Evolutionary conservation across 2,888 invertebrate species (phyloP), one percentile per base, ranked within the genome.

Genomic region (Protonemura montana): DNA sequence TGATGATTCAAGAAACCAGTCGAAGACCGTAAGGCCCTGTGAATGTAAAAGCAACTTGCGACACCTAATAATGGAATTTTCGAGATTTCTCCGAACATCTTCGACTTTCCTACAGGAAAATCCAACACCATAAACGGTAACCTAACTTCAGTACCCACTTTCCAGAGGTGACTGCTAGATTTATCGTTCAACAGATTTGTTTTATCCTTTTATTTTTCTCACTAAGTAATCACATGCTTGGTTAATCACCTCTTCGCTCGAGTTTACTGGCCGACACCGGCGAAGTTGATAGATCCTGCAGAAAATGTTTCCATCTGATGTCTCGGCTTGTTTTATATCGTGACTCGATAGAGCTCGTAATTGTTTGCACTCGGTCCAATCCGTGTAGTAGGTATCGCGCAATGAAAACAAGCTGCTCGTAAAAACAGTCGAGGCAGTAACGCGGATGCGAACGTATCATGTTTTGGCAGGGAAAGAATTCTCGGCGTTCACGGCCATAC

Each of bases 401-500:
- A 59, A 59, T 21, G 59, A 59, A 59, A 59, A 59, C 59, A 59
- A 10, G 21, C 59, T 21, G 59, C 5, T 59, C 59, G 59, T 59
- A 35, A 35, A 35, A 35, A 35, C 35, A 35, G 35, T 35, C 35
- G 35, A 35, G 1, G 59, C 59, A 21, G 59, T 21, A 59, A 10
- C 59, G 59, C 13, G 59, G 16, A 59, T 59, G 59, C 59, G 59
- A 59, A 7, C 59, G 21, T 13, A 59, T 59, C 59, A 21, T 59
- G 59, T 81, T 81, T 30, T n/a, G 81, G 16, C n/a, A 27, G 81
- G 30, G 30, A 29, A 81, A 81, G 81, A 28, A 81, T 81, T 81
- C 81, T 5, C 21, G 5, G 28, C 26, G 26, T 30, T 6, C n/a
- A n/a, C 6, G 35, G 35, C 7, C n/a, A n/a, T 29, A 30, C 26